Base-by-base conservation (phyloP, 2,888 invertebrate species). In the Lasioglossum villosulum region DNA sequence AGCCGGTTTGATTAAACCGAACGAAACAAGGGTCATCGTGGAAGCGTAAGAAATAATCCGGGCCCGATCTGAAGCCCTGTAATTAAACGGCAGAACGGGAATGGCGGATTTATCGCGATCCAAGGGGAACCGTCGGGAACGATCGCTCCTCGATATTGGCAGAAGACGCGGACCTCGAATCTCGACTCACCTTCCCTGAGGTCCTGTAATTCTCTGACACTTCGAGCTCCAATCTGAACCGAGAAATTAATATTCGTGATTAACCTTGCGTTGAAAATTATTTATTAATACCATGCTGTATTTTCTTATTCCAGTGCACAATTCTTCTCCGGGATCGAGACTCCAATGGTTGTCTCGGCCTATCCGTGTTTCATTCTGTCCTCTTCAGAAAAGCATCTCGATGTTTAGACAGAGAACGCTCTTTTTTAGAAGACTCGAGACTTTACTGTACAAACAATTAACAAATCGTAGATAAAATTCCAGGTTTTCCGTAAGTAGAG, bases 41-140 rank as follows among this genome's bases (percentile, higher is more conserved):
- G 30, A 30, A 75, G 48, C 68, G 37, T 73, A 86, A 78, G 71
- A 78, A 86, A 73, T 84, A 71, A 56, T 79, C 76, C 48, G 45
- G 72, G 72, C 48, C 34, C 48, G 72, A 73, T 75, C 74, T 79
- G 72, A 66, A 83, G 84, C 76, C 66, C 72, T 37, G 68, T 83
- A 83, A 85, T 85, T 85, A 83, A 85, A 83, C 73, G 79, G 79
- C 75, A 85, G 39, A 84, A 84, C 68, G 59, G 56, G 71, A 85
- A 83, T 37, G 39, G 45, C 39, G 19, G 19, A 78, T 78, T 52
- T 39, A 56, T 71, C 52, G 52, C 34, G 42, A n/a, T 63, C n/a
- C 30, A 59, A 34, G 27, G 27, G 34, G 34, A 30, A 45, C 72
- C n/a, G 72, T n/a, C n/a, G 56, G 23, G 27, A 56, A 34, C 74